These are phyloP conservation scores for Rhabdomys pumilio DNA, from an alignment of 2,797 vertebrate species.

Conservation along the genomic window DNA sequence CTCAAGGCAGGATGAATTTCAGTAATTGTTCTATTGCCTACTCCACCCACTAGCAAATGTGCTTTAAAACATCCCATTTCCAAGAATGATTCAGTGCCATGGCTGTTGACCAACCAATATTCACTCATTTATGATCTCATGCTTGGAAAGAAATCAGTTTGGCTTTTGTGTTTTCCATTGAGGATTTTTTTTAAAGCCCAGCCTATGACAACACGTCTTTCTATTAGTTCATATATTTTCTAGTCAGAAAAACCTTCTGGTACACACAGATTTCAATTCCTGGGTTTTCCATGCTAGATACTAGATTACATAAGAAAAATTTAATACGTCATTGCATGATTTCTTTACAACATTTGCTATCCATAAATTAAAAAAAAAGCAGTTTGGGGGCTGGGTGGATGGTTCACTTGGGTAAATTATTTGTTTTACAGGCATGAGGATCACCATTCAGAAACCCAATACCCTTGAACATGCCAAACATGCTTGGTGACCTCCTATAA, in stretches of 20 bases:
- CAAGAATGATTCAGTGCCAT: slow-evolving; percentile 68
- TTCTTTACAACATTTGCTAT: neutral
- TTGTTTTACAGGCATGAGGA: neutral
- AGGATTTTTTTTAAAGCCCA: slow-evolving; percentile 46
- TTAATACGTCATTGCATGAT: slow-evolving; percentile 12
- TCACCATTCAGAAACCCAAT: neutral
- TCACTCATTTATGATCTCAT: slow-evolving; percentile 73
- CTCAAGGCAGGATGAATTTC: slow-evolving; percentile 58
- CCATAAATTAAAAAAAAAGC: neutral
- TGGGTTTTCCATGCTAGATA: neutral
- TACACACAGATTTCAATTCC: slow-evolving; percentile 51
- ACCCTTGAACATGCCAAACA: neutral
- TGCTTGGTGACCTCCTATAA: neutral
- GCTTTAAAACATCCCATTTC: slow-evolving; percentile 68
- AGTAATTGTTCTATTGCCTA: neutral
- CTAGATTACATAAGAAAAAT: slow-evolving; percentile 47
- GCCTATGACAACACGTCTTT: slow-evolving; percentile 42
- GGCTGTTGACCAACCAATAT: slow-evolving; percentile 66
- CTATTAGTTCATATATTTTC: neutral
- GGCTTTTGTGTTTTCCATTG: slow-evolving; percentile 54
- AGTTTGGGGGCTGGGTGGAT: neutral
- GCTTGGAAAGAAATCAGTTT: slow-evolving; percentile 64
- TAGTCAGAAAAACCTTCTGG: slow-evolving; percentile 35
- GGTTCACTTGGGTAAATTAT: neutral
- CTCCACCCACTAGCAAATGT: slow-evolving; percentile 7